These are phyloP conservation scores for Phorcus lineatus DNA, from an alignment of 2,888 invertebrate genomes.

Conservation along the genomic window DNA sequence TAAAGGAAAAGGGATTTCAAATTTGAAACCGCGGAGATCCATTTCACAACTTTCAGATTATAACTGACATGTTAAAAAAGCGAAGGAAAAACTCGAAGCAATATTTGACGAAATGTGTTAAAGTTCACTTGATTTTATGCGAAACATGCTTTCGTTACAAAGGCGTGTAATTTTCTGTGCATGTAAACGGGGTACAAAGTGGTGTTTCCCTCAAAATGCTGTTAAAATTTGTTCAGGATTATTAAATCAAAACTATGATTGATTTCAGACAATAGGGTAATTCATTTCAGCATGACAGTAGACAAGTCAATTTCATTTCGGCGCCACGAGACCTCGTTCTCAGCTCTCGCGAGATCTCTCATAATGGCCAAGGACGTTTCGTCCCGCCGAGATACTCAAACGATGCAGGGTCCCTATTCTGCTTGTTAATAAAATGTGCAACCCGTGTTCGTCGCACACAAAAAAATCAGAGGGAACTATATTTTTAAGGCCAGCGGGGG, in stretches of 20 bases:
- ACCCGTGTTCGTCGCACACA: not conserved
- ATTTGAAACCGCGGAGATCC: too few relatives aligned
- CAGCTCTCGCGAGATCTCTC: not conserved
- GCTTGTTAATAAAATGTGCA: constrained; percentile 1
- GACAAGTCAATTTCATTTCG: constrained; percentile 7
- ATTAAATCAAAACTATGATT: constrained; percentile 16
- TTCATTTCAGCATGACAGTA: not conserved
- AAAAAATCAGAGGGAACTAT: not conserved
- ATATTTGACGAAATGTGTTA: too few relatives aligned
- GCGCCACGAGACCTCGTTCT: constrained; percentile 4
- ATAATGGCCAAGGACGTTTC: not conserved
- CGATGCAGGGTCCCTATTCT: not conserved
- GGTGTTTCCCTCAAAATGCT: not conserved
- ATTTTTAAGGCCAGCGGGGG: not conserved
- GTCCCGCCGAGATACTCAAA: not conserved
- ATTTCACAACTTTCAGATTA: too few relatives aligned
- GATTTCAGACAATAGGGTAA: constrained; percentile 10
- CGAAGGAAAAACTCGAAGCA: too few relatives aligned
- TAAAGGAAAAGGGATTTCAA: too few relatives aligned
- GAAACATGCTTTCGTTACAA: too few relatives aligned
- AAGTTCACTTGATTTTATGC: too few relatives aligned
- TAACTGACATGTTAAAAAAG: too few relatives aligned
- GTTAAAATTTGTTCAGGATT: not conserved
- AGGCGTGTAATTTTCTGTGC: too few relatives aligned
- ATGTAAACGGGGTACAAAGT: not conserved